A percentile compares a stretch with the other conserved stretches of the same genome.
Conservation (phyloP, 2,888 invertebrate genomes). For the Meloe dianella region DNA sequence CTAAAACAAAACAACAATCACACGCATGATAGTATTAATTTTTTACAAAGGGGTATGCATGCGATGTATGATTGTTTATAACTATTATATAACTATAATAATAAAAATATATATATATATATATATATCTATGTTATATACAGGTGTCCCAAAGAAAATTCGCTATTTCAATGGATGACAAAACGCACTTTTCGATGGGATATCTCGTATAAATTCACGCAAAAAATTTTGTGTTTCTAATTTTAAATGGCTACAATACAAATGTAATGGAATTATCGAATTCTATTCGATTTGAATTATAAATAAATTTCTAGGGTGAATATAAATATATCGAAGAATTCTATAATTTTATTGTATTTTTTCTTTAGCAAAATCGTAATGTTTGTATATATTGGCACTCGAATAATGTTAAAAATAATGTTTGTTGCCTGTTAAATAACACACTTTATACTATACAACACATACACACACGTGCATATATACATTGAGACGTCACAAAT, state of each 20-base stretch:
- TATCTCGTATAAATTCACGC: background rate
- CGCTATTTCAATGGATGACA: too few relatives aligned
- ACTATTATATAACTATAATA: background rate
- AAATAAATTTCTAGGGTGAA: background rate
- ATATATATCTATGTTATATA: constrained; percentile 1
- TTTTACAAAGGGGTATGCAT: constrained; percentile 33
- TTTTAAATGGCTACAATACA: background rate
- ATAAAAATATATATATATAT: too few relatives aligned
- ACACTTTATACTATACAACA: constrained; percentile 27
- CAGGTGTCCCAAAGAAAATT: too few relatives aligned
- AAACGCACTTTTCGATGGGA: too few relatives aligned
- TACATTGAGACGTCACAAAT: constrained; percentile 27
- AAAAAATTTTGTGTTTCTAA: constrained; percentile 2
- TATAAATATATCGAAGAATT: background rate
- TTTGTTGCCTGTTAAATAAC: constrained; percentile 52
- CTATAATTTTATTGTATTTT: constrained; percentile 13
- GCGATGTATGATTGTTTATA: constrained; percentile 37
- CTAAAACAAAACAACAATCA: constrained; percentile 20
- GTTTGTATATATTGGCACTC: constrained; percentile 49
- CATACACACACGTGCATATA: background rate
- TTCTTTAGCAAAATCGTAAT: constrained; percentile 20
- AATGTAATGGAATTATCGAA: background rate
- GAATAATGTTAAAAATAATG: constrained; percentile 45
- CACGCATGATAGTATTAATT: constrained; percentile 36
- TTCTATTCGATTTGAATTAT: background rate